Percentiles rank a stretch among this genome's conserved stretches.
Conservation (phyloP, 2,113 vertebrate species). For the Mystacornis crossleyi region DNA sequence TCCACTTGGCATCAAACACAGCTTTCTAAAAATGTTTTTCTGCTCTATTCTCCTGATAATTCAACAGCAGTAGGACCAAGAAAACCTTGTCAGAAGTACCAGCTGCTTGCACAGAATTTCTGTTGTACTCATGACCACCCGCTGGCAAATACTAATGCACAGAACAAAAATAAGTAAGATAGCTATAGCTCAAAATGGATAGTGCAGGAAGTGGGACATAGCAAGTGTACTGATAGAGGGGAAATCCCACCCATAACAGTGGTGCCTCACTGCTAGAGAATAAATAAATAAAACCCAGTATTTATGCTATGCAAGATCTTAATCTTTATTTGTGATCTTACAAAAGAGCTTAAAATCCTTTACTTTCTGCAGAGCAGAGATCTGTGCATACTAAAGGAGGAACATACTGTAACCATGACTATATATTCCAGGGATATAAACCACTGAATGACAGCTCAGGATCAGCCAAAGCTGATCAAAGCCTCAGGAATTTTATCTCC, state of each 20-base stretch:
- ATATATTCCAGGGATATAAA: conserved; percentile 14
- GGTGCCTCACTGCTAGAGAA: background rate
- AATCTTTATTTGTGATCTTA: conserved; percentile 18
- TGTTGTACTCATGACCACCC: background rate
- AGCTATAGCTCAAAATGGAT: background rate
- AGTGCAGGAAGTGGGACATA: background rate
- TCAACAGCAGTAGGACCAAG: background rate
- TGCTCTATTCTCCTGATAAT: conserved; percentile 37
- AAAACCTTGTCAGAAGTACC: background rate
- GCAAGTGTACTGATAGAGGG: background rate
- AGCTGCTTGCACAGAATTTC: conserved; percentile 4
- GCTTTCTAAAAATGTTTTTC: conserved; percentile 33
- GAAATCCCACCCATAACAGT: background rate
- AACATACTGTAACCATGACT: conserved; percentile 19
- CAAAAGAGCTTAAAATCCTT: background rate
- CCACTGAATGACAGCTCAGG: conserved; percentile 24
- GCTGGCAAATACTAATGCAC: conserved; percentile 16
- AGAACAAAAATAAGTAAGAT: background rate
- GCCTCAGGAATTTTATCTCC: conserved; percentile 21
- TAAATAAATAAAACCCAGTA: background rate
- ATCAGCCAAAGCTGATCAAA: conserved; percentile 52
- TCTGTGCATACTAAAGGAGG: background rate
- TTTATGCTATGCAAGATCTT: background rate
- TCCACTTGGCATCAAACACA: conserved; percentile 21
- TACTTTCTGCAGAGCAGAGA: conserved; percentile 16